A percentile compares a stretch with the other conserved stretches of the same genome.
Conservation (phyloP, 2,797 vertebrate genomes). For the Danio aesculapii region DNA sequence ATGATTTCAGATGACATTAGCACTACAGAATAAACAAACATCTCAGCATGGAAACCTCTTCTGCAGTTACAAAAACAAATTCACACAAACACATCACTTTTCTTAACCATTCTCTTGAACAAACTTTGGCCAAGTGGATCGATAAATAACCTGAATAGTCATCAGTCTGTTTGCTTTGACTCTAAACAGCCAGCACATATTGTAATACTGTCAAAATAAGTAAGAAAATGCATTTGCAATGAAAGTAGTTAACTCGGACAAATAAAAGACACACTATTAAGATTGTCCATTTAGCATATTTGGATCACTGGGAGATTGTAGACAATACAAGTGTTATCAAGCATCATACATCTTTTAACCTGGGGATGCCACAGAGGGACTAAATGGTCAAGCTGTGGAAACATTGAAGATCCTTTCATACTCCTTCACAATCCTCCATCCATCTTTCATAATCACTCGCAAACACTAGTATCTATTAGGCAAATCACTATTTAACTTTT, state of each 20-base stretch:
- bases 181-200: not conserved
- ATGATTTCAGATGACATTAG: not conserved
- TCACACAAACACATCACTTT: not conserved
- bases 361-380: not conserved
- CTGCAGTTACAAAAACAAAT: not conserved
- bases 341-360: not conserved
- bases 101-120: not conserved
- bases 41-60: not conserved
- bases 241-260: not conserved
- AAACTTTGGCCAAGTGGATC: not conserved
- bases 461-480: slow-evolving; percentile 30
- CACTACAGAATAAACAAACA: not conserved
- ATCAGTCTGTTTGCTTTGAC: slow-evolving; percentile 8
- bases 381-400: slow-evolving; percentile 14
- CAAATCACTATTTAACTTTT: slow-evolving; percentile 34
- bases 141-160: not conserved
- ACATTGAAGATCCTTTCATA: not conserved
- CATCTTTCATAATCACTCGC: slow-evolving; percentile 24
- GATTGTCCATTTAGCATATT: not conserved
- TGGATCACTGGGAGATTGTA: not conserved
- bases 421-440: slow-evolving; percentile 21
- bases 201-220: slow-evolving; percentile 14
- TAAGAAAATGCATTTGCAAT: not conserved
- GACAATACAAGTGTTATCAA: not conserved
- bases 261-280: not conserved